phyloP scores from a whole-genome alignment of 2,797 vertebrate genomes.

The Rhynchonycteris naso region DNA sequence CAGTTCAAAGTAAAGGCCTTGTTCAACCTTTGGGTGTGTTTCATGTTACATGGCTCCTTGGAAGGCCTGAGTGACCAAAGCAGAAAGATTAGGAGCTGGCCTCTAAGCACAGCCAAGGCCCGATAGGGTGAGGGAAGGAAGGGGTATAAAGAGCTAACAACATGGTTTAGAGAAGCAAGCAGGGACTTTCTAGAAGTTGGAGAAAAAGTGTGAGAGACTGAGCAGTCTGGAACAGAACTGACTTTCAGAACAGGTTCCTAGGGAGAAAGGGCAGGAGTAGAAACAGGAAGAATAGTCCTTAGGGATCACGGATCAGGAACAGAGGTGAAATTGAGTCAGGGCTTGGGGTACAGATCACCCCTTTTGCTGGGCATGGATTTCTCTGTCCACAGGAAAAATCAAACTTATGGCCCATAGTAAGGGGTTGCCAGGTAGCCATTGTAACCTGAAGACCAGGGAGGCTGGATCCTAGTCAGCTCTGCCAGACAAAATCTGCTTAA shows the following conservation, averaged over 20 bases:
- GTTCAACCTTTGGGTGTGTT: background rate
- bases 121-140: background rate
- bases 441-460: background rate
- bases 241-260: background rate
- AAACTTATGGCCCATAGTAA: background rate
- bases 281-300: background rate
- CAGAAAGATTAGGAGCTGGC: background rate
- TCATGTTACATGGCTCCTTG: background rate
- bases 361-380: background rate
- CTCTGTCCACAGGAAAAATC: background rate
- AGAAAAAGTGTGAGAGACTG: background rate
- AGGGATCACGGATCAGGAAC: background rate
- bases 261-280: background rate
- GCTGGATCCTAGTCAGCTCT: background rate
- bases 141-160: background rate
- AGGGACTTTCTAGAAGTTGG: background rate
- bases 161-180: background rate
- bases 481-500: background rate
- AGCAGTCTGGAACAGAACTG: background rate
- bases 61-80: background rate
- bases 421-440: background rate
- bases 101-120: background rate
- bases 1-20: background rate
- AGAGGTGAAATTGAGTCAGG: slow-evolving; percentile 25
- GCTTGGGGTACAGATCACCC: background rate